Conservation (phyloP, 2,113 vertebrate genomes). For the Phrynosoma blainvillii region DNA sequence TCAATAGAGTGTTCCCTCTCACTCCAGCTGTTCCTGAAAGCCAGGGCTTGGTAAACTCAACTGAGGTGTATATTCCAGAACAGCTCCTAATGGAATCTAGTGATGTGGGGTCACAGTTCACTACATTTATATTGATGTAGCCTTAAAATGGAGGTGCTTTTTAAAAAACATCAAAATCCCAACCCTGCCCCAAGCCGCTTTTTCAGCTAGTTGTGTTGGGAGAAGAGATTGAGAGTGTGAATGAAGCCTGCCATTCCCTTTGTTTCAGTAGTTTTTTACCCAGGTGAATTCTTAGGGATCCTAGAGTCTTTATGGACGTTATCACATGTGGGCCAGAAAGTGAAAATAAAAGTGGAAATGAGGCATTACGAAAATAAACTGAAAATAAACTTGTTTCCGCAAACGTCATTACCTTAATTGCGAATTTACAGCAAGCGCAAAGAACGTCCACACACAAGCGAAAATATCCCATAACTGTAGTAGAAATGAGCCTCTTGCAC, state of each 20-base stretch:
- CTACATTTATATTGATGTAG: conserved; percentile 19
- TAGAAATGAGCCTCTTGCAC: no score
- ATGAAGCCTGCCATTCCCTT: neutral
- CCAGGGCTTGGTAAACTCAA: fast-evolving
- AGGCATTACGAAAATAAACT: no score
- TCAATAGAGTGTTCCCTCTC: neutral
- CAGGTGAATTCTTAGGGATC: neutral
- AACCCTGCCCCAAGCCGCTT: neutral
- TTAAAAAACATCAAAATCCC: neutral
- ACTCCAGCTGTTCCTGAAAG: conserved; percentile 58
- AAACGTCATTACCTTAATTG: no score
- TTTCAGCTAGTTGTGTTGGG: neutral
- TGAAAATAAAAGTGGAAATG: no score
- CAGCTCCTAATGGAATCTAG: conserved; percentile 53
- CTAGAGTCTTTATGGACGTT: no score
- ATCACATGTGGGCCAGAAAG: no score
- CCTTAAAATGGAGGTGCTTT: conserved; percentile 7
- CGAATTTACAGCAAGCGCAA: no score
- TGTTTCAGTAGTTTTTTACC: neutral
- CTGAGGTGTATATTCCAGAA: neutral
- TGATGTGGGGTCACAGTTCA: neutral
- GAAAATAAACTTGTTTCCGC: no score
- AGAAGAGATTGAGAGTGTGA: neutral
- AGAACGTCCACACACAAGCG: no score
- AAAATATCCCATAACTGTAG: no score